Evolutionary conservation across 2,797 vertebrate species (phyloP).

Genomic region (Ctenopoma multispine): DNA sequence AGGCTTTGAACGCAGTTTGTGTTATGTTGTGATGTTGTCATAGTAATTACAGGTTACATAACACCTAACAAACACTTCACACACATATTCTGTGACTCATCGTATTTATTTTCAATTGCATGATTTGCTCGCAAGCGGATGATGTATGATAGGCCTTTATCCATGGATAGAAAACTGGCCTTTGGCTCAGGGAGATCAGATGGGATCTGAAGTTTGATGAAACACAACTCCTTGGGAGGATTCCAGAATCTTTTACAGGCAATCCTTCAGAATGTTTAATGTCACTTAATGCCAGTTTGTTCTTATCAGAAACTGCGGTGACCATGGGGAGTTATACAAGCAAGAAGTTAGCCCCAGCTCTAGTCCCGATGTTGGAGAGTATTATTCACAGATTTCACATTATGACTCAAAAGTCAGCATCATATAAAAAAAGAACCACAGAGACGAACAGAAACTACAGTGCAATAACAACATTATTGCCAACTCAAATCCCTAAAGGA

Average conservation of each 20-base stretch:
- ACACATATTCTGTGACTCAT: slow-evolving; percentile 40
- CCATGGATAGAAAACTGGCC: neutral
- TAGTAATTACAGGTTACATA: slow-evolving; percentile 53
- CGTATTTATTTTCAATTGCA: slow-evolving; percentile 43
- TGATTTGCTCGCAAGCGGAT: neutral
- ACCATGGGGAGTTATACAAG: neutral
- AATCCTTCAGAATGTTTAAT: neutral
- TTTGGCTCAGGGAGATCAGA: slow-evolving; percentile 6
- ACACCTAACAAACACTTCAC: slow-evolving; percentile 27
- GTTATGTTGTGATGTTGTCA: slow-evolving; percentile 70
- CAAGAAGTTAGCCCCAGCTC: neutral
- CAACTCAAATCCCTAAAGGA: slow-evolving; percentile 12
- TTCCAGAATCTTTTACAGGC: neutral
- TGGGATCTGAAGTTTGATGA: slow-evolving; percentile 3
- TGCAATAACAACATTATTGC: neutral
- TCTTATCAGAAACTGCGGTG: neutral
- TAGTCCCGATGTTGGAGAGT: neutral
- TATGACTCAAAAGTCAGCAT: neutral
- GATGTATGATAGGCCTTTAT: slow-evolving; percentile 14
- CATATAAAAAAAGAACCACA: slow-evolving; percentile 7
- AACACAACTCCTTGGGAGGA: slow-evolving; percentile 2
- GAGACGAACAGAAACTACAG: slow-evolving; percentile 1
- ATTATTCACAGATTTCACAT: neutral
- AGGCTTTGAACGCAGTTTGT: slow-evolving; percentile 30
- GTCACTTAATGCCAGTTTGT: neutral